Base-by-base conservation (phyloP, 1,140 invertebrate genomes). In the Hesperophylax magnus region DNA sequence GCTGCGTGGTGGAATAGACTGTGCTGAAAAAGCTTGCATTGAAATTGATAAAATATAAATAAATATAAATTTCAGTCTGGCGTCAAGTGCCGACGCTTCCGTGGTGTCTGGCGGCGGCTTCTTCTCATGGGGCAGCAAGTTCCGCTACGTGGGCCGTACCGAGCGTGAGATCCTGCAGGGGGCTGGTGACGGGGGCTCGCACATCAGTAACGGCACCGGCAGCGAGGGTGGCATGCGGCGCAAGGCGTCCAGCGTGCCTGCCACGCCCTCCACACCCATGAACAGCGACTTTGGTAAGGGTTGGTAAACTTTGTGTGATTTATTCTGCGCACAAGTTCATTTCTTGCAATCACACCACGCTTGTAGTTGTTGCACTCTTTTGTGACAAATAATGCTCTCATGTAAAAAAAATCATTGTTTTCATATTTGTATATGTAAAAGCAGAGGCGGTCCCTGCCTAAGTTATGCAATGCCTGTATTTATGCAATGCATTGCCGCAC, bases 121-220 rank as follows among this genome's bases (percentile, higher is more conserved):
- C 83, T 98, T 98, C 90, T 97, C 96, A 0, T 96, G 96, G 93
- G 97, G 97, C 54, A 97, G 97, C 56, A 97, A 97, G 88, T 98
- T 98, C 87, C 95, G 96, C 84, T 97, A 96, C 88, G 95, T 95
- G 71, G 97, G 97, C 2, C 91, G 96, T 77, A 97, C 96, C 18
- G 96, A 98, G 88, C 91, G 93, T 54, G 97, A 98, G 90, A 95
- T 98, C 72, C 88, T 97, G 67, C 88, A 90, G 80, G 81, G 88
- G 14, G 86, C 74, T 0, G 53, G 22, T 22, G 79, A 81, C 22
- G 69, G 54, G 18, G 75, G 71, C 4, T 80, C 83, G 15, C 80
- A 78, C 9, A 61, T 61, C 3, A 83, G 79, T 84, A 89, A 89
- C 77, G 91, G 90, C 56, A 91, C 91, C 34, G 86, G 88, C 22